Evolutionary conservation across 2,113 vertebrate genomes (phyloP).

Genomic region (Siphamia tubifer): DNA sequence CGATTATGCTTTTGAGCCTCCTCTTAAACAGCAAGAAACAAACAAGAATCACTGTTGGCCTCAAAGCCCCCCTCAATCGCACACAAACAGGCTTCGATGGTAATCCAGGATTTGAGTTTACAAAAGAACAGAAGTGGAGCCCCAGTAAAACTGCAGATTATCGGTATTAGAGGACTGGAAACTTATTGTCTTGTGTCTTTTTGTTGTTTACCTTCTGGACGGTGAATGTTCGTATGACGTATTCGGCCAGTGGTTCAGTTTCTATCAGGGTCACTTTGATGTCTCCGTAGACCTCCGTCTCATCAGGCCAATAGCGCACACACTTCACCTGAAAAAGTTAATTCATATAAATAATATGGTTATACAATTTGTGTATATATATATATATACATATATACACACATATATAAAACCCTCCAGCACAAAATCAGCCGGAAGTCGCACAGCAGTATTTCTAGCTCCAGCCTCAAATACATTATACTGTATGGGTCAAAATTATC

Average conservation of each 20-base stretch:
- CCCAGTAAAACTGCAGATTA: not conserved
- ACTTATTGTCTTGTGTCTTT: not conserved
- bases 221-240: conserved; percentile 95
- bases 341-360: no score
- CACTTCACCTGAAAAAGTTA: conserved; percentile 88
- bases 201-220: conserved; percentile 90
- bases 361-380: no score
- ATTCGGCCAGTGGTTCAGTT: conserved; percentile 94
- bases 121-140: not conserved
- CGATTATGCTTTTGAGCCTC: conserved; percentile 20
- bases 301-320: conserved; percentile 97
- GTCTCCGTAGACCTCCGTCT: conserved; percentile 94
- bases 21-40: conserved; percentile 35
- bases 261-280: conserved; percentile 97
- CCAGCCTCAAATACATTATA: no score
- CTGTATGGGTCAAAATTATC: no score
- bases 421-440: no score
- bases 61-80: conserved; percentile 8
- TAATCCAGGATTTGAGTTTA: conserved; percentile 22
- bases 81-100: not conserved
- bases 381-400: no score
- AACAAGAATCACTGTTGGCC: conserved; percentile 20
- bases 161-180: not conserved
- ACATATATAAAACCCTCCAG: no score
- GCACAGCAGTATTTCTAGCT: no score